Evolutionary conservation across 2,888 invertebrate species (phyloP).

Genomic region (Reticulitermes lucifugus): DNA sequence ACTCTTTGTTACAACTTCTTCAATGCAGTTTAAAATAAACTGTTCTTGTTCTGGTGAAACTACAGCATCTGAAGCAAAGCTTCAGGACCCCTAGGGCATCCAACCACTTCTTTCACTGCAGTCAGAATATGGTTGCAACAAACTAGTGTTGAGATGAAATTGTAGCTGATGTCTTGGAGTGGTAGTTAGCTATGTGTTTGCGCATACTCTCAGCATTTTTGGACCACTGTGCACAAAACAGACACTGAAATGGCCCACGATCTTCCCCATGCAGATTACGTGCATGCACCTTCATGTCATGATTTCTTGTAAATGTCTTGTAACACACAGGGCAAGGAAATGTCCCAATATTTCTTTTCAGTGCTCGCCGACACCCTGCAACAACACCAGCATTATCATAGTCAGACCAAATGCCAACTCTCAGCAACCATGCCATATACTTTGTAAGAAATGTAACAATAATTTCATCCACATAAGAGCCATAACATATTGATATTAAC

Average conservation of each 20-base stretch:
- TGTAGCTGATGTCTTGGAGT: not conserved
- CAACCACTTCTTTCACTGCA: no score
- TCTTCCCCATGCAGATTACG: constrained; percentile 52
- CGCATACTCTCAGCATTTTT: constrained; percentile 52
- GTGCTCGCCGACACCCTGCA: constrained; percentile 15
- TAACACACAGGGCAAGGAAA: constrained; percentile 49
- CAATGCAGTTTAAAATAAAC: no score
- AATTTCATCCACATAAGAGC: no score
- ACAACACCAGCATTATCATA: constrained; percentile 5
- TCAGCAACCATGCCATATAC: no score
- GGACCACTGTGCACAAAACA: constrained; percentile 47
- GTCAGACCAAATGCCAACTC: not conserved
- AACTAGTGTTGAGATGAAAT: not conserved
- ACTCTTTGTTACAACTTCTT: no score
- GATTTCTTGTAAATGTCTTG: constrained; percentile 50
- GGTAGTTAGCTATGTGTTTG: constrained; percentile 45
- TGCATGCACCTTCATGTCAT: constrained; percentile 48
- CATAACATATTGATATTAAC: no score
- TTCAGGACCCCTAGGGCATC: no score
- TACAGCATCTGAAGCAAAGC: no score
- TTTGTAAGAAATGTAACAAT: no score
- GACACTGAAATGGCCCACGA: constrained; percentile 51
- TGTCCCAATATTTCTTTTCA: constrained; percentile 2
- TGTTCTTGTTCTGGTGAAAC: no score
- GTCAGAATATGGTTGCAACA: no score